Evolutionary conservation across 1,140 invertebrate genomes (phyloP), one percentile per base, ranked within the genome.

Genomic region (Heliconius hermathena): DNA sequence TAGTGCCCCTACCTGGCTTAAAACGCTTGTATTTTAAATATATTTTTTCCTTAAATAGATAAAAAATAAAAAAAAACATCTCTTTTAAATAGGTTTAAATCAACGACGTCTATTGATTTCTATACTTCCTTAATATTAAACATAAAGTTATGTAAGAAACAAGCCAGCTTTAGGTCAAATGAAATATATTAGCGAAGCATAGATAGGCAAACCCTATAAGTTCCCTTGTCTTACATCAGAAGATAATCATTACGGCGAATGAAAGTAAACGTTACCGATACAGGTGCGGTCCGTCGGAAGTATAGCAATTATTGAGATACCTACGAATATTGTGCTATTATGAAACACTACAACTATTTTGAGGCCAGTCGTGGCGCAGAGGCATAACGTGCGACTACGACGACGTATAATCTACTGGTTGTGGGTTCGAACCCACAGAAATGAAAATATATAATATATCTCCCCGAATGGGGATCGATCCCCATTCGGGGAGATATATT

Each of bases 251-350:
- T 66, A 66, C 60, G 9, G 22, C 26, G 60, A 66, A 66, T 66
- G 60, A 66, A 66, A 66, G 60, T 29, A 13, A 66, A 26, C 60
- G 60, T 22, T 66, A 26, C 29, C 60, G 60, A 9, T 16, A 29
- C n/a, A 66, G 60, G 22, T 29, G 60, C 60, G 60, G 60, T 66
- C 60, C n/a, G 60, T 66, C n/a, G 60, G 60, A 66, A 66, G 60
- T 29, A 66, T 66, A 26, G 11, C 22, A 66, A 66, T 66, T 26
- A 66, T 66, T 26, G 60, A 66, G 8, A 66, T 16, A 29, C 60
- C 11, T 29, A 22, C 22, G 26, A 66, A 57, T 16, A 26, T 66
- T 4, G 22, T 66, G 22, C 13, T 29, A 29, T 13, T 66, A 26
- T 66, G 22, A 66, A 66, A 66, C 8, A 66, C 26, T 60, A 60